phyloP scores from a whole-genome alignment of 1,140 invertebrate species.

The Brachionus paranguensis region DNA sequence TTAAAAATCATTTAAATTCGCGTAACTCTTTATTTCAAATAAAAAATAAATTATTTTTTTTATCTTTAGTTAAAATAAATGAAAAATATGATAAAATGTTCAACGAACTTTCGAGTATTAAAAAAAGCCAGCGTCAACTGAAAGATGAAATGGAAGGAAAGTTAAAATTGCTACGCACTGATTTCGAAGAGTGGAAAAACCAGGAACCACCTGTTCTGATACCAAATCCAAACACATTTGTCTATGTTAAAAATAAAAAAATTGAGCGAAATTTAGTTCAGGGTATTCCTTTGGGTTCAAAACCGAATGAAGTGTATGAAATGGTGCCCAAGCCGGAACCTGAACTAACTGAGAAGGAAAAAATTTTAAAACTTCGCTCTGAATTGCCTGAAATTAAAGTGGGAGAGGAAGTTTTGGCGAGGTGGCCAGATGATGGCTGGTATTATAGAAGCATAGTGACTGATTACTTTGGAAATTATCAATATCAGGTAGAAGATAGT shows the following conservation, averaged over 20 bases:
- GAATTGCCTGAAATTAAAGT: slow-evolving; percentile 20
- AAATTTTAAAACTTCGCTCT: slow-evolving; percentile 11
- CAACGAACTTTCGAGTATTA: not conserved
- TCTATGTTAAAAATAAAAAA: slow-evolving; percentile 29
- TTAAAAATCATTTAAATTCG: slow-evolving; percentile 26
- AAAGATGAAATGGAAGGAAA: slow-evolving; percentile 29
- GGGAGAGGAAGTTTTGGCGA: slow-evolving; percentile 48
- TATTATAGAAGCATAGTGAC: slow-evolving; percentile 46
- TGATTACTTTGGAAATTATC: not conserved
- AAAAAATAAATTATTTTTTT: not conserved
- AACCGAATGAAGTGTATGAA: slow-evolving; percentile 40
- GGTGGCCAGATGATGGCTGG: slow-evolving; percentile 51
- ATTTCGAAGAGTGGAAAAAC: slow-evolving; percentile 33
- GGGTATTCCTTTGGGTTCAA: not conserved
- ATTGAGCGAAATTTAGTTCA: not conserved
- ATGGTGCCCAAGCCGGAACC: not conserved
- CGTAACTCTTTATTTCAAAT: not conserved
- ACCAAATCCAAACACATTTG: slow-evolving; percentile 17
- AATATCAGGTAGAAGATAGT: slow-evolving; percentile 2
- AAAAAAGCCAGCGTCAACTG: not conserved
- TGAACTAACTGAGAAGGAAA: not conserved
- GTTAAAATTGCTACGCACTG: slow-evolving; percentile 1
- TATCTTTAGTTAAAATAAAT: not conserved
- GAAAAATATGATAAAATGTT: slow-evolving; percentile 36
- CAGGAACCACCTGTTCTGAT: slow-evolving; percentile 22